Conservation (phyloP, 1,140 invertebrate species). For the Sipha flava region DNA sequence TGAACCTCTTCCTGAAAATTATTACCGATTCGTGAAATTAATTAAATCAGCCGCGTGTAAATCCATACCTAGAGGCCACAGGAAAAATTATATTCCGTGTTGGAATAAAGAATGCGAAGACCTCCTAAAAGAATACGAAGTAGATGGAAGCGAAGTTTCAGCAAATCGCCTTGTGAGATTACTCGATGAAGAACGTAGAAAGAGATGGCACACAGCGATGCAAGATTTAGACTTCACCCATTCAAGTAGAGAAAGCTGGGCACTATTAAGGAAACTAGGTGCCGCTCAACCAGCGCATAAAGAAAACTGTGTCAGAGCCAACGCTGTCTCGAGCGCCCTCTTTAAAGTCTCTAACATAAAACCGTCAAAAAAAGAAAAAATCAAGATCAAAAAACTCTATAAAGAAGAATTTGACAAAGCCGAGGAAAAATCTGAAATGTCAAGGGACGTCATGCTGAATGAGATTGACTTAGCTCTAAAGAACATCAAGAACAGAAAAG, state of each 20-base stretch:
- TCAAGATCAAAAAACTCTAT: background rate
- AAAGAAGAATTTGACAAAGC: too few relatives aligned
- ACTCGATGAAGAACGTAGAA: background rate
- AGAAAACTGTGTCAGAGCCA: background rate
- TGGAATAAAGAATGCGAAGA: conserved; percentile 16
- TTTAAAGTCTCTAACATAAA: background rate
- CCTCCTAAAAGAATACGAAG: background rate
- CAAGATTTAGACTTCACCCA: conserved; percentile 9
- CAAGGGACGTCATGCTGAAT: background rate
- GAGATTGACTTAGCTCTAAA: background rate
- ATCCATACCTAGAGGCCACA: conserved; percentile 26
- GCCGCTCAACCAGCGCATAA: background rate
- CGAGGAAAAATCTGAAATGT: too few relatives aligned
- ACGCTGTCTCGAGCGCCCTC: background rate
- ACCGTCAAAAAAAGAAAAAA: background rate
- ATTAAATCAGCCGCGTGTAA: conserved; percentile 12
- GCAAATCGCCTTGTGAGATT: background rate
- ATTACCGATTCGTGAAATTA: conserved; percentile 7
- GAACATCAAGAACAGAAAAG: background rate
- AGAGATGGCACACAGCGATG: background rate
- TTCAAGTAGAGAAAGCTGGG: conserved; percentile 22
- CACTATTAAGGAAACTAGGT: background rate
- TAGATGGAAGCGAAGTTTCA: background rate
- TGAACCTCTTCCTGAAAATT: background rate
- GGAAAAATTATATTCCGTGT: conserved; percentile 31